Evolutionary conservation across 1,140 invertebrate genomes (phyloP), one percentile per base, ranked within the genome.

Genomic region (Akabosia matsudoensis): DNA sequence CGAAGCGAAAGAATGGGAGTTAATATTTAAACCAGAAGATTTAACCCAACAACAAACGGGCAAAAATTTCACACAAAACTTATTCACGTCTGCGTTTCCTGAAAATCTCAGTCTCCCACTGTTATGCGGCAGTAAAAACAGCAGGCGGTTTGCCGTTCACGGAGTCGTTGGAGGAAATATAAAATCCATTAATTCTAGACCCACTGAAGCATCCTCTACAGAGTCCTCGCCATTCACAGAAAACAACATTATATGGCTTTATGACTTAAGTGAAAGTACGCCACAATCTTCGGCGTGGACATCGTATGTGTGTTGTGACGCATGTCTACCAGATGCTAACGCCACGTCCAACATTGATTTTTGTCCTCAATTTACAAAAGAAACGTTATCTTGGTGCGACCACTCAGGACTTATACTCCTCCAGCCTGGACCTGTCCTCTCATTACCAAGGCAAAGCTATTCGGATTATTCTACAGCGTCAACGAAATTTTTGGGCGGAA

Each of bases 301-400:
- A 14, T 81, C 80, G 7, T 79, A 81, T 70, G 76, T 81, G 31
- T 81, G 80, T 73, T 80, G 79, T 78, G 79, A 80, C 73, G 79
- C 76, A 74, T 80, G 79, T 75, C 74, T 79, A 24, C 78, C 78
- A 45, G 76, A 79, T 76, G 75, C 70, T 22, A 76, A 79, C 51
- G 37, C 7, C 37, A 45, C 7, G 37, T 74, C 76, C 14, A 79
- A 73, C 18, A 54, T 81, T 24, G 80, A 81, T 24, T 79, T 79
- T 73, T 81, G 80, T 67, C 80, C 80, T 10, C 76, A 77, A 51
- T 81, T 81, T 73, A 64, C 72, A 3, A 1, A 52, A 18, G 61
- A 74, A 31, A 77, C 80, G 18, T 76, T 81, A 24, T 61, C 79
- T 30, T 81, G 80, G 80, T 81, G 80, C 51, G 71, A 13, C 1